Evolutionary conservation across 2,888 invertebrate species (phyloP).

Genomic region (Noctua janthina): DNA sequence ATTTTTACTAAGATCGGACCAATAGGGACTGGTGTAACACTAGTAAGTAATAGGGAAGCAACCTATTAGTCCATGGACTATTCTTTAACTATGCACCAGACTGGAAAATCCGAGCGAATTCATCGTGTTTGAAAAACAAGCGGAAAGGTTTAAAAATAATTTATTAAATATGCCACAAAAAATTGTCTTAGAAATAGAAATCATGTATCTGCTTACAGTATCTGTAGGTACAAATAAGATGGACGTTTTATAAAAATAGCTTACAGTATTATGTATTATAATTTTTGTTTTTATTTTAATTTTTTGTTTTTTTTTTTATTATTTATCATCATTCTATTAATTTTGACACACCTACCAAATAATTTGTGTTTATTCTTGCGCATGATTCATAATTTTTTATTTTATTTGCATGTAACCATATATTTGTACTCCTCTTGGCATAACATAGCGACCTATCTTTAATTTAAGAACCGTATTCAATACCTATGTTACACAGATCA

Average conservation of each 20-base stretch:
- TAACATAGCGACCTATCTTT: no score
- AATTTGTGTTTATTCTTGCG: no score
- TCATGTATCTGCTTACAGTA: neutral
- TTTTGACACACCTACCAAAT: no score
- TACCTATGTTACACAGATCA: no score
- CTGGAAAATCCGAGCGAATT: neutral
- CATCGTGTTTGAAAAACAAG: neutral
- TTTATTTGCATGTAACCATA: no score
- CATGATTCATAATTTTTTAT: no score
- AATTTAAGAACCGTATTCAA: no score
- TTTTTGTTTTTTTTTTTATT: no score
- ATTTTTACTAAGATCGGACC: slow-evolving; percentile 10
- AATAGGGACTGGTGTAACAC: slow-evolving; percentile 26
- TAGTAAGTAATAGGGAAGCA: slow-evolving; percentile 44
- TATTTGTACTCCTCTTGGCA: no score
- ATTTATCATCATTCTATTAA: no score
- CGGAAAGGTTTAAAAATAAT: neutral
- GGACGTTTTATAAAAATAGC: neutral
- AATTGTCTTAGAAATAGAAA: neutral
- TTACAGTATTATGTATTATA: neutral
- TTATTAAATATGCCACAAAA: neutral
- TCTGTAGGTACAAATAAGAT: neutral
- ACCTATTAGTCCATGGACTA: slow-evolving; percentile 32
- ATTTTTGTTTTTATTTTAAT: no score
- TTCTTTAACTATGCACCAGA: slow-evolving; percentile 27